Conservation (phyloP, 2,797 vertebrate genomes). For the Chelmon rostratus region DNA sequence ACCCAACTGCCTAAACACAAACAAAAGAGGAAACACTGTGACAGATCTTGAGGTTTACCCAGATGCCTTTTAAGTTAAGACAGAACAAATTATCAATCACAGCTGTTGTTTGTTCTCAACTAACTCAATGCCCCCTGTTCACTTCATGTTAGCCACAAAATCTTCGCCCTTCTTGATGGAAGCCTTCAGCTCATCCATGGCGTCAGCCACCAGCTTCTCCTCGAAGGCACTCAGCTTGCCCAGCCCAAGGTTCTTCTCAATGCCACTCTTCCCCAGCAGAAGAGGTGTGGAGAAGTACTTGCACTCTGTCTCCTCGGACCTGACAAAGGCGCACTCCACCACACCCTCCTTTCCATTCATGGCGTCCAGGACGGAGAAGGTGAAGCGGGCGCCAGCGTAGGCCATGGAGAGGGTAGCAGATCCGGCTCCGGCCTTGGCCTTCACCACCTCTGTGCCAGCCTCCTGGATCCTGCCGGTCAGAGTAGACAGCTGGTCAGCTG, state of each 20-base stretch:
- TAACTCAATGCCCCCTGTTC: conserved; percentile 63
- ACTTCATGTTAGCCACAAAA: conserved; percentile 94
- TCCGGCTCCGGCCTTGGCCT: conserved; percentile 97
- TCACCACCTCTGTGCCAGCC: conserved; percentile 97
- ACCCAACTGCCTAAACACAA: conserved; percentile 48
- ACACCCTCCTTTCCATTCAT: conserved; percentile 98
- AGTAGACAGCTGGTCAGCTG: conserved; percentile 90
- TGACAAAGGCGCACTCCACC: conserved; percentile 93
- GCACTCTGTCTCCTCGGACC: conserved; percentile 94
- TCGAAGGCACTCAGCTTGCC: conserved; percentile 93
- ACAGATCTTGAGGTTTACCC: conserved; percentile 55
- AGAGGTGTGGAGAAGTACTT: conserved; percentile 98
- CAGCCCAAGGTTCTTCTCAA: conserved; percentile 98
- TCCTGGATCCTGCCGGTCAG: conserved; percentile 95
- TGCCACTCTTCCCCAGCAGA: conserved; percentile 95
- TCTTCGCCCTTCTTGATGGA: conserved; percentile 99
- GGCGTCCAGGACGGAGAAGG: conserved; percentile 96
- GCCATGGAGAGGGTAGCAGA: conserved; percentile 99
- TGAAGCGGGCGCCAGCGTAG: conserved; percentile 96
- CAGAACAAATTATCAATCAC: conserved; percentile 56
- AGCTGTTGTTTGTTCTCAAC: conserved; percentile 34
- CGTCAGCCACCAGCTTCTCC: conserved; percentile 93
- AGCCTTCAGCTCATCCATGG: conserved; percentile 91
- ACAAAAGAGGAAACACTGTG: conserved; percentile 69
- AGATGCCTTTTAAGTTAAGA: conserved; percentile 67